Conservation (phyloP, 2,113 vertebrate genomes). For the Podarcis muralis region DNA sequence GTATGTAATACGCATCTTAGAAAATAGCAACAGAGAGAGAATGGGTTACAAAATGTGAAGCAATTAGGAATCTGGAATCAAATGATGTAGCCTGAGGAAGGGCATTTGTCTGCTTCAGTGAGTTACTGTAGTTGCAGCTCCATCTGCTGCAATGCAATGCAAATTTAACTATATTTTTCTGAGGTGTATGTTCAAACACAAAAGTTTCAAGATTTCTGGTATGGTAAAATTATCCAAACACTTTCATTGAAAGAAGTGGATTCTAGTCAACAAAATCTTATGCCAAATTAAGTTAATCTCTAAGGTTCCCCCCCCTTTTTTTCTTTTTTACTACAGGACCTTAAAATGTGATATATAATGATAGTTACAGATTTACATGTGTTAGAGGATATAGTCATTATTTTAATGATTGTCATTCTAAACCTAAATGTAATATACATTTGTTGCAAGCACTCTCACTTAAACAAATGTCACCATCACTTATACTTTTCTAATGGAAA, state of each 20-base stretch:
- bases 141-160: constrained; percentile 3
- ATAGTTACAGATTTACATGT: background rate
- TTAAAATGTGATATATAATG: background rate
- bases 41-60: constrained; percentile 62
- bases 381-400: background rate
- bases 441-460: background rate
- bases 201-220: background rate
- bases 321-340: background rate
- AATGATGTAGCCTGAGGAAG: constrained; percentile 57
- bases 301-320: too few species aligned
- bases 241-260: too few species aligned
- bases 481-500: too few species aligned
- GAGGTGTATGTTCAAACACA: background rate
- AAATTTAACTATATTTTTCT: constrained; percentile 19
- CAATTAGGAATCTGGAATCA: constrained; percentile 62
- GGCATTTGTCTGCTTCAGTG: constrained; percentile 55
- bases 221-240: background rate
- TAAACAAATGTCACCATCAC: background rate
- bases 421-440: background rate
- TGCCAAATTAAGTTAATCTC: too few species aligned
- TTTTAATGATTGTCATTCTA: background rate
- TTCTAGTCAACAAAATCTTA: too few species aligned
- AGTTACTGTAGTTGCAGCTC: constrained; percentile 27
- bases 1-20: constrained; percentile 43
- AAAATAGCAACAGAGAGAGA: constrained; percentile 54